Percentiles rank a stretch among this genome's conserved stretches.
These are phyloP conservation scores for Girardinichthys multiradiatus DNA, from an alignment of 2,113 vertebrate species.

Conservation along the genomic window DNA sequence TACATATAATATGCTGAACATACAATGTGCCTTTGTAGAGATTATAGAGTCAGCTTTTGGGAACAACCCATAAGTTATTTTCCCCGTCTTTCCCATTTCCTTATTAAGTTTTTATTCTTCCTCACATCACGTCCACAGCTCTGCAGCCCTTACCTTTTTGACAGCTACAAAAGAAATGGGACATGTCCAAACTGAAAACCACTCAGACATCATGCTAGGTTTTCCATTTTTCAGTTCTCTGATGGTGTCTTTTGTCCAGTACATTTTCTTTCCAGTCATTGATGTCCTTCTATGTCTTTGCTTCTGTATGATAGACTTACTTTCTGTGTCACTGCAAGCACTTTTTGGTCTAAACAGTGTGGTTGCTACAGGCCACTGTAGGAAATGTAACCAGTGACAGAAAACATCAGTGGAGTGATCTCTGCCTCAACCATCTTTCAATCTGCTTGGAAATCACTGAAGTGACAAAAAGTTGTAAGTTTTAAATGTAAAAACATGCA, in stretches of 20 bases:
- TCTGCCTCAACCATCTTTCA: background rate
- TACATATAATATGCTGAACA: slow-evolving; percentile 34
- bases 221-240: background rate
- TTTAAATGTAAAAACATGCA: background rate
- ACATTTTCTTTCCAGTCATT: slow-evolving; percentile 1
- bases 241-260: background rate
- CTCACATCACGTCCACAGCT: slow-evolving; percentile 31
- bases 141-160: slow-evolving; percentile 14
- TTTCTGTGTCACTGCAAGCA: slow-evolving; percentile 18
- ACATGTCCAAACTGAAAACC: slow-evolving; percentile 33
- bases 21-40: slow-evolving; percentile 28
- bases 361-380: slow-evolving; percentile 2
- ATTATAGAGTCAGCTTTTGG: slow-evolving; percentile 25
- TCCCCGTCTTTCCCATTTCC: slow-evolving; percentile 16
- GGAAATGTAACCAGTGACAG: slow-evolving; percentile 41
- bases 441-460: background rate
- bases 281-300: slow-evolving; percentile 5
- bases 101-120: slow-evolving; percentile 13
- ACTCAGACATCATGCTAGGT: slow-evolving; percentile 24
- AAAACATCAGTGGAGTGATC: slow-evolving; percentile 27
- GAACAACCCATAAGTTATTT: slow-evolving; percentile 21
- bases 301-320: slow-evolving; percentile 8
- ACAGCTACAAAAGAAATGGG: slow-evolving; percentile 5
- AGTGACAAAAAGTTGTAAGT: background rate
- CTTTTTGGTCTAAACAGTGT: slow-evolving; percentile 37